phyloP scores from a whole-genome alignment of 1,140 invertebrate genomes.

The Pseudomyrmex dendroicus region DNA sequence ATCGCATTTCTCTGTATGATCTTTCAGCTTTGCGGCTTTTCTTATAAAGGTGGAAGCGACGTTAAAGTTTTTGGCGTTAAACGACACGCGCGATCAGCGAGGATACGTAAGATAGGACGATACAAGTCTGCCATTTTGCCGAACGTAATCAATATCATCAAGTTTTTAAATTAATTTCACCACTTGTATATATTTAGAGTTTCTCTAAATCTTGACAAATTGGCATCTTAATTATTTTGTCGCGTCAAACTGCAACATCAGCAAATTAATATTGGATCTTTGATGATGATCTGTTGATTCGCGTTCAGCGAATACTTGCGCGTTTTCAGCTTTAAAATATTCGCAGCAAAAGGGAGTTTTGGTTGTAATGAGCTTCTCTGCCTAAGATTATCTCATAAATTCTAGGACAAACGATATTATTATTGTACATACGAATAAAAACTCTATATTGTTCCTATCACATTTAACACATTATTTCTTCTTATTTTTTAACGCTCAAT shows the following conservation, averaged over 20 bases:
- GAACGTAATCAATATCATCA: not conserved
- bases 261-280: not conserved
- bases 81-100: constrained; percentile 8
- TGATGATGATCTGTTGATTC: not conserved
- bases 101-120: not conserved
- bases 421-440: constrained; percentile 3
- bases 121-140: not conserved
- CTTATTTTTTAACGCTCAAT: constrained; percentile 21
- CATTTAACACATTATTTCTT: not conserved
- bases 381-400: not conserved
- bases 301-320: constrained; percentile 19
- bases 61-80: not conserved
- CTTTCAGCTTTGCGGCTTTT: constrained; percentile 59
- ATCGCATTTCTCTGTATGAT: not conserved
- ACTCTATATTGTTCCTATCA: not conserved
- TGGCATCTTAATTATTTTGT: no score
- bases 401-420: not conserved
- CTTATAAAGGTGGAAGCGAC: constrained; percentile 11
- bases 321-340: constrained; percentile 32
- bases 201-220: no score
- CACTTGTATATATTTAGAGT: no score
- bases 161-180: no score
- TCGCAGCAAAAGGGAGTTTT: constrained; percentile 13
- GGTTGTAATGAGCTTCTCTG: constrained; percentile 43
- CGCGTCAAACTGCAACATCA: not conserved